Percentiles rank a stretch among this genome's conserved stretches.
These are phyloP conservation scores for Calidris pugnax DNA, from an alignment of 2,113 vertebrate genomes.

Conservation along the genomic window DNA sequence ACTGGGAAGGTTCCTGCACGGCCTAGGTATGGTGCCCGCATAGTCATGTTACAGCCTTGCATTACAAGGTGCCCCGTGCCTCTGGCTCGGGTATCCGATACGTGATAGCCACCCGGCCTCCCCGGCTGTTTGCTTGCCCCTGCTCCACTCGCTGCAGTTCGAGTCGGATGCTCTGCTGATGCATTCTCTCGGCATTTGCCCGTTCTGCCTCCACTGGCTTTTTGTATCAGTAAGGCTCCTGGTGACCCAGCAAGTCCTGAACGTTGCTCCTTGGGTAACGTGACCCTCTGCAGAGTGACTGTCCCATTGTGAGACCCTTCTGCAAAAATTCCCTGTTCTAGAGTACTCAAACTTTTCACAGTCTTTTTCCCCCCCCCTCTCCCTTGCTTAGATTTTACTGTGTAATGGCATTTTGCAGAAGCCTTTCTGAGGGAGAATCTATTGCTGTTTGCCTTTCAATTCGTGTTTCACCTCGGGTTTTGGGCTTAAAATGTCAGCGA, in stretches of 20 bases:
- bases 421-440: not conserved
- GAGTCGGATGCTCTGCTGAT: not conserved
- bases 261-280: not conserved
- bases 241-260: not conserved
- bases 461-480: not conserved
- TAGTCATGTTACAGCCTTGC: constrained; percentile 8
- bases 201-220: not conserved
- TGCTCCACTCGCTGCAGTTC: not conserved
- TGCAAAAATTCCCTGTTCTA: not conserved
- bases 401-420: not conserved
- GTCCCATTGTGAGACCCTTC: not conserved
- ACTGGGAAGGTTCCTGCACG: not conserved
- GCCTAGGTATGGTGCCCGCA: not conserved
- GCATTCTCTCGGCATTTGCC: not conserved
- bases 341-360: not conserved
- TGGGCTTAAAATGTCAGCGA: not conserved
- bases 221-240: not conserved
- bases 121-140: not conserved
- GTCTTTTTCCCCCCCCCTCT: not conserved
- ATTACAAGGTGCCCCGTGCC: constrained; percentile 42
- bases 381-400: not conserved
- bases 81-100: constrained; percentile 44
- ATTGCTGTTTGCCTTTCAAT: not conserved
- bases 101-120: not conserved
- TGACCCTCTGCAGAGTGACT: not conserved